A percentile compares a stretch with the other conserved stretches of the same genome.
Conservation (phyloP, 2,113 vertebrate genomes). For the Colinus virginianus region DNA sequence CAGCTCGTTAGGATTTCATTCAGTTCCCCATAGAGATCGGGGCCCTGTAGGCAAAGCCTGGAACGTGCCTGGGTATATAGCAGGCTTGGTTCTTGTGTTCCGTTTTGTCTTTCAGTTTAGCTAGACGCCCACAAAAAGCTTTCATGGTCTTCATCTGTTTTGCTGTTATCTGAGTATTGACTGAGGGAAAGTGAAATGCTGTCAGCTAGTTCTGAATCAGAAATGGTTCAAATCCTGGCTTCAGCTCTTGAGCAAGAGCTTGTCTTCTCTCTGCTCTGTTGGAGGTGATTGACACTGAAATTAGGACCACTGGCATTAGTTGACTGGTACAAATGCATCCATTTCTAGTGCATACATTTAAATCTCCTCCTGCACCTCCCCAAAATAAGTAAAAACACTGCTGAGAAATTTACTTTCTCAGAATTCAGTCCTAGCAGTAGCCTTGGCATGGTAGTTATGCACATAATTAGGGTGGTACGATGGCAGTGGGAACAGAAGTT, state of each 20-base stretch:
- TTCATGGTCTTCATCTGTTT: neutral
- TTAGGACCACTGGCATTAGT: neutral
- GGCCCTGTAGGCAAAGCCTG: neutral
- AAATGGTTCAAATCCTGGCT: neutral
- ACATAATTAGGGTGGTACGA: slow-evolving; percentile 18
- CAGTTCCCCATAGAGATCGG: neutral
- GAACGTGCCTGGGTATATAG: neutral
- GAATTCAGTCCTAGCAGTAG: neutral
- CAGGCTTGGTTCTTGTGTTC: neutral
- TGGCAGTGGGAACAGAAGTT: slow-evolving; percentile 14
- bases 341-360: neutral
- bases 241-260: neutral
- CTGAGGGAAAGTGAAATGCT: neutral
- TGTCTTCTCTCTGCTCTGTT: neutral
- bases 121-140: neutral
- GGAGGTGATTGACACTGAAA: neutral
- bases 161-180: neutral
- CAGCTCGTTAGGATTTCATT: neutral
- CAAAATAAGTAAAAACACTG: neutral
- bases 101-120: neutral
- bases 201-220: neutral
- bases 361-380: neutral
- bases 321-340: neutral
- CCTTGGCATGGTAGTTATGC: neutral
- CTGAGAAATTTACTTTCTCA: slow-evolving; percentile 29